These are phyloP conservation scores for Scaptomyza reducta DNA, from an alignment of 2,888 invertebrate species.

Conservation along the genomic window DNA sequence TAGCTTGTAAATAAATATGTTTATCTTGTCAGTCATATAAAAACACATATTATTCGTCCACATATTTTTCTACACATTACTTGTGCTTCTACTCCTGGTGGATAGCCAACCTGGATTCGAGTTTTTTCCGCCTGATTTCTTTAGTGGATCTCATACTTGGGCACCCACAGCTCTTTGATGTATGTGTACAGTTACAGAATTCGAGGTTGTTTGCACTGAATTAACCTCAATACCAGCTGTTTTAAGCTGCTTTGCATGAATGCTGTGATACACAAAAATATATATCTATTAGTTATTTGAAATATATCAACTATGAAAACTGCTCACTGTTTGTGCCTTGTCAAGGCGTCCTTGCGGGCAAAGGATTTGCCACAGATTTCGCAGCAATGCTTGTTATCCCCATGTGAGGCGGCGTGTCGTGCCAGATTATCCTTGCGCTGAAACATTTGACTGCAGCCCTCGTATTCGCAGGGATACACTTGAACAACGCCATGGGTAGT, in stretches of 20 bases:
- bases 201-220: background rate
- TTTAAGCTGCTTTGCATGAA: slow-evolving; percentile 21
- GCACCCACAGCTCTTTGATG: background rate
- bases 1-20: background rate
- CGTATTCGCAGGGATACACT: slow-evolving; percentile 28
- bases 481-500: slow-evolving; percentile 37
- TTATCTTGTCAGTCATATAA: background rate
- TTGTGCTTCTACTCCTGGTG: no score
- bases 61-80: background rate
- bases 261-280: slow-evolving; percentile 20
- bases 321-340: slow-evolving; percentile 37
- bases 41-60: background rate
- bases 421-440: slow-evolving; percentile 51
- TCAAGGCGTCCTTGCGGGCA: slow-evolving; percentile 44
- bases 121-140: background rate
- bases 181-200: background rate
- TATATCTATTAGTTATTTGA: background rate
- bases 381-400: slow-evolving; percentile 32
- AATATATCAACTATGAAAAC: background rate
- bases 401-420: slow-evolving; percentile 43
- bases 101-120: background rate
- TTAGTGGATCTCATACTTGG: background rate
- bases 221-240: background rate
- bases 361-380: slow-evolving; percentile 48
- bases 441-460: slow-evolving; percentile 54